These are phyloP conservation scores for Parus major DNA, from an alignment of 2,113 vertebrate species.

Conservation along the genomic window DNA sequence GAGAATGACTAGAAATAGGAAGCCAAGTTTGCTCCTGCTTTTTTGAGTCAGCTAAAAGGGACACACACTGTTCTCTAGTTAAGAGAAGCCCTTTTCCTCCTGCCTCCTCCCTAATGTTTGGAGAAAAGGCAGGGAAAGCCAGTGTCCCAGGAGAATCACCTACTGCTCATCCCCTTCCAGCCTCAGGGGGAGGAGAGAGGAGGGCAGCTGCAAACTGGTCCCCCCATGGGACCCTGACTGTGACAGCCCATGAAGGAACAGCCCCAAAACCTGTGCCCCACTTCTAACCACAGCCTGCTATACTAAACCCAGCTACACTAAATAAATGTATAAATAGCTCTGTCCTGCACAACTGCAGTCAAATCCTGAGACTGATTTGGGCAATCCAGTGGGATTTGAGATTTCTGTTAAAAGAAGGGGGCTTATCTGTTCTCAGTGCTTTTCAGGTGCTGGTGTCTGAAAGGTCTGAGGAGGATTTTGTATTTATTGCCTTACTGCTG, in stretches of 20 bases:
- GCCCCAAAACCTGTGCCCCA: background rate
- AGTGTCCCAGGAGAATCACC: background rate
- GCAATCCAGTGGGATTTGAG: background rate
- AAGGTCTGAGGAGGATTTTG: background rate
- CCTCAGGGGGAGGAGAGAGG: background rate
- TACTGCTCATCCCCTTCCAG: background rate
- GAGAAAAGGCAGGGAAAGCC: background rate
- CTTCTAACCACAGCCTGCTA: background rate
- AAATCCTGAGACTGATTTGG: background rate
- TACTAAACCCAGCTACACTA: too few species aligned
- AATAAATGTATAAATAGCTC: background rate
- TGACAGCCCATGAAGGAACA: background rate
- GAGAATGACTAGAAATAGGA: background rate
- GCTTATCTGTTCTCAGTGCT: background rate
- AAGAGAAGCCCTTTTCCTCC: slow-evolving; percentile 7
- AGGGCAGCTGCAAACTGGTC: background rate
- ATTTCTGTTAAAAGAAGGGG: background rate
- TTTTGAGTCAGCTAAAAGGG: background rate
- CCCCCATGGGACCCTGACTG: accelerated
- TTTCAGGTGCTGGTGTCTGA: background rate
- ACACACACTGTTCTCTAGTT: background rate
- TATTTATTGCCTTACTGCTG: background rate
- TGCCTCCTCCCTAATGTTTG: background rate
- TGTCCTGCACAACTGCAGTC: background rate
- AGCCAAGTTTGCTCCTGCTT: background rate